These are phyloP conservation scores for Ormyrus pomaceus DNA, from an alignment of 2,888 invertebrate genomes.

Conservation along the genomic window DNA sequence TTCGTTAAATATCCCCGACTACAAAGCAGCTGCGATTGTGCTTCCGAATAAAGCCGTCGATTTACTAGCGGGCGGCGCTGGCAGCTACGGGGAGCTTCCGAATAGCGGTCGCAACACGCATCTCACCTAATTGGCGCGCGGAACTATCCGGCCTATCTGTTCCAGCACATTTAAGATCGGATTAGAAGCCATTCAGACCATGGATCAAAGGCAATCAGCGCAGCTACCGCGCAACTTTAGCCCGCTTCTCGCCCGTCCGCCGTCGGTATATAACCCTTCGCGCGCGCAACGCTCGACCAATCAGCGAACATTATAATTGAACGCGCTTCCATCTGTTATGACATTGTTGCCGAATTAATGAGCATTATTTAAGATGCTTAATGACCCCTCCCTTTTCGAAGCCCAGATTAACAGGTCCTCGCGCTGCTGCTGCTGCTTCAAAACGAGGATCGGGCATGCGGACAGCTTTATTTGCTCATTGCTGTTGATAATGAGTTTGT, in stretches of 20 bases:
- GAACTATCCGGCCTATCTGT: constrained; percentile 40
- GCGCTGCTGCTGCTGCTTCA: no score
- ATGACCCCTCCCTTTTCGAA: constrained; percentile 7
- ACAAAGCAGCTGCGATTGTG: constrained; percentile 5
- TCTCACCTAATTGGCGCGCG: constrained; percentile 38
- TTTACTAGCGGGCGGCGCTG: not conserved
- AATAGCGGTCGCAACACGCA: not conserved
- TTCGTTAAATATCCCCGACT: not conserved
- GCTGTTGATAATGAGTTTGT: constrained; percentile 6
- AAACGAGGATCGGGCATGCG: no score
- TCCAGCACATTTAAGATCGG: constrained; percentile 50
- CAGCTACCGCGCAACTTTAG: constrained; percentile 9
- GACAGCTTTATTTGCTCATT: constrained; percentile 8
- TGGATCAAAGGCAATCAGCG: constrained; percentile 55
- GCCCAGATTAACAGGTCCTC: no score
- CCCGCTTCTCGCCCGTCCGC: not conserved
- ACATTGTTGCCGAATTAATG: constrained; percentile 46
- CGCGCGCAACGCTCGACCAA: constrained; percentile 21
- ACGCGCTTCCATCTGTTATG: constrained; percentile 36
- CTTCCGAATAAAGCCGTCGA: constrained; percentile 4
- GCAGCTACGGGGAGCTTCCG: constrained; percentile 5
- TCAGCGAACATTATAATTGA: constrained; percentile 49
- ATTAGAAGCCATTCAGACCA: constrained; percentile 54
- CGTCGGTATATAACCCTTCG: not conserved
- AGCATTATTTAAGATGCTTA: constrained; percentile 28